A percentile compares a stretch with the other conserved stretches of the same genome.
phyloP scores from a whole-genome alignment of 1,140 invertebrate species.

The Drosophila navojoa region DNA sequence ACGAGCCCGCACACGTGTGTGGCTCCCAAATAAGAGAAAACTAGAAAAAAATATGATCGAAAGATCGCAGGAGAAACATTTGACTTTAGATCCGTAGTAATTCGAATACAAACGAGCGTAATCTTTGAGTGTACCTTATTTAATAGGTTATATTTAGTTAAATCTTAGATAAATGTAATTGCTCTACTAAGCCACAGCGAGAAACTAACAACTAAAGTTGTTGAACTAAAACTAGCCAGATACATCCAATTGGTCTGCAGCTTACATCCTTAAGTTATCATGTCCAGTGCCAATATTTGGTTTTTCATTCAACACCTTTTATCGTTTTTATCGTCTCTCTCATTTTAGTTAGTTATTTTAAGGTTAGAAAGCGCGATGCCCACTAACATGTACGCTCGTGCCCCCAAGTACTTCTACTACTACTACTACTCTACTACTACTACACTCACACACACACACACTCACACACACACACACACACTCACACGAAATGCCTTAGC shows the following conservation, averaged over 20 bases:
- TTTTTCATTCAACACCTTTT: slow-evolving; percentile 35
- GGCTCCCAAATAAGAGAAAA: not conserved
- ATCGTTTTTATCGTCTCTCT: slow-evolving; percentile 37
- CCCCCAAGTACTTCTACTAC: slow-evolving; percentile 2
- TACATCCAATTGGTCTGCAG: slow-evolving; percentile 38
- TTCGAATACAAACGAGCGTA: slow-evolving; percentile 8
- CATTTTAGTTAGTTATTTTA: slow-evolving; percentile 58
- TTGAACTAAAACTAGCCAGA: slow-evolving; percentile 5
- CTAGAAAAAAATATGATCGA: not conserved
- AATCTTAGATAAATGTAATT: slow-evolving; percentile 42
- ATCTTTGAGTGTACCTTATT: not conserved
- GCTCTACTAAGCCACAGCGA: slow-evolving; percentile 36
- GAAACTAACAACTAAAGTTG: slow-evolving; percentile 11
- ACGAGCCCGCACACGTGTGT: slow-evolving; percentile 23
- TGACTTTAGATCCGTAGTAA: slow-evolving; percentile 57
- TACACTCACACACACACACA: slow-evolving; percentile 12
- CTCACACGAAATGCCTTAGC: slow-evolving; percentile 36
- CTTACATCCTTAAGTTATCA: slow-evolving; percentile 38
- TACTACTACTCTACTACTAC: not conserved
- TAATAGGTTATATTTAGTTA: slow-evolving; percentile 37
- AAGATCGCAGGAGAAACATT: slow-evolving; percentile 14
- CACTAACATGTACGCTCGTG: slow-evolving; percentile 60
- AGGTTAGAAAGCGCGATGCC: slow-evolving; percentile 65
- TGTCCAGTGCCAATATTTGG: slow-evolving; percentile 24
- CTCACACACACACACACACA: slow-evolving; percentile 22